Percentiles rank a stretch among this genome's conserved stretches.
Conservation (phyloP, 2,113 vertebrate genomes). For the Fregetta grallaria region DNA sequence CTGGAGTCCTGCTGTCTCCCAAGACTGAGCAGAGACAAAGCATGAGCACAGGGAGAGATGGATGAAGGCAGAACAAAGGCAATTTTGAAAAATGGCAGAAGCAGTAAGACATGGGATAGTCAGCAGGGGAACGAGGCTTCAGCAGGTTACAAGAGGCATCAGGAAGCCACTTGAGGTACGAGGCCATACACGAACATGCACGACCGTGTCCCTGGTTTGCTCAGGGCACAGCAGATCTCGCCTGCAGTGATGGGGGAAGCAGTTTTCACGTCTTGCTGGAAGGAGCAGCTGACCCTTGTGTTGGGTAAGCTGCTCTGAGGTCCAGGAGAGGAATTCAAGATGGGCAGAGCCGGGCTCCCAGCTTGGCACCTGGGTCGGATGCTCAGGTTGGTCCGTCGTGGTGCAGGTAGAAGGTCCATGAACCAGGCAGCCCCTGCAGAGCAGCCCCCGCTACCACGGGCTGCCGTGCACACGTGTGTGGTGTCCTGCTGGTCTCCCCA, state of each 20-base stretch:
- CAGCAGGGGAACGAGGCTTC: not conserved
- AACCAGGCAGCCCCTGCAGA: not conserved
- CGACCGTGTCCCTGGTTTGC: not conserved
- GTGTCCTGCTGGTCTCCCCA: accelerated
- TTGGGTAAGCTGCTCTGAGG: not conserved
- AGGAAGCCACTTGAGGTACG: not conserved
- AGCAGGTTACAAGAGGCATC: not conserved
- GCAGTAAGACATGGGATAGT: accelerated
- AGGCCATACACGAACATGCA: accelerated
- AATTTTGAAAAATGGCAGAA: not conserved
- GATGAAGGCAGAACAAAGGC: not conserved
- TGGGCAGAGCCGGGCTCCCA: not conserved
- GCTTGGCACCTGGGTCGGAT: accelerated
- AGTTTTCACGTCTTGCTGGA: accelerated
- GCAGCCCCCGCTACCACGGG: not conserved
- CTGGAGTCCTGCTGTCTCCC: not conserved
- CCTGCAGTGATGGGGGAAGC: accelerated
- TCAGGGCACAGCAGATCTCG: not conserved
- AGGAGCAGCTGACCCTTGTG: not conserved
- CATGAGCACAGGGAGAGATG: not conserved
- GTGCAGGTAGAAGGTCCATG: not conserved
- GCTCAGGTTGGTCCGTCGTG: accelerated
- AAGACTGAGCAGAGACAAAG: not conserved
- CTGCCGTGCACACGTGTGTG: accelerated
- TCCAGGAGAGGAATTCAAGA: not conserved